Conservation (phyloP, 2,888 invertebrate genomes). For the Philereme transversata region DNA sequence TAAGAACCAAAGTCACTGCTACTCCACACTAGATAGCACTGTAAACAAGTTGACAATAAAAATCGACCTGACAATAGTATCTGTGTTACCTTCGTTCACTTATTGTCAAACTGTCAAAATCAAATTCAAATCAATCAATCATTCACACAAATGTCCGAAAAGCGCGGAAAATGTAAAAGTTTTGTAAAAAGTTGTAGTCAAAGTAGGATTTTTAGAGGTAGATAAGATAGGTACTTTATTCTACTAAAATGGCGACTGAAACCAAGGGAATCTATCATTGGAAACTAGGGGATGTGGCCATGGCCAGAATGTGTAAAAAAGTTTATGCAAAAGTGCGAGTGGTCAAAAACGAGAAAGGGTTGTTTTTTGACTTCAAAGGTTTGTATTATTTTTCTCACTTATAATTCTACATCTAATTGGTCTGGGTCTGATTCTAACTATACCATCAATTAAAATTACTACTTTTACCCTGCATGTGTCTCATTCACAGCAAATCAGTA, state of each 20-base stretch:
- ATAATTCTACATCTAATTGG: neutral
- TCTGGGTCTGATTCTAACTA: neutral
- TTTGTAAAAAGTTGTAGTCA: neutral
- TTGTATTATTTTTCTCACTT: constrained; percentile 8
- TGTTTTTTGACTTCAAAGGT: constrained; percentile 76
- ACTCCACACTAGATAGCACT: constrained; percentile 43
- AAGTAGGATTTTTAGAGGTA: too few species aligned
- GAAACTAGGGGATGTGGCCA: constrained; percentile 73
- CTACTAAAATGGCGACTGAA: constrained; percentile 34
- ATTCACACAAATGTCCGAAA: constrained; percentile 23
- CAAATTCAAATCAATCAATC: constrained; percentile 15
- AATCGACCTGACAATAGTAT: neutral
- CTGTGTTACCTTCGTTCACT: constrained; percentile 11
- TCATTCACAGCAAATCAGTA: too few species aligned
- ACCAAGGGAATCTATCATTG: constrained; percentile 66
- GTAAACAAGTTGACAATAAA: neutral
- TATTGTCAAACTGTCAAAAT: constrained; percentile 22
- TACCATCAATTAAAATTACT: too few species aligned
- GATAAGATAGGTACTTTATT: too few species aligned
- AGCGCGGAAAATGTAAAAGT: constrained; percentile 32
- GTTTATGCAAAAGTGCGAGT: constrained; percentile 72
- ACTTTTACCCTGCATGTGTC: too few species aligned
- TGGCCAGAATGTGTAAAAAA: constrained; percentile 68
- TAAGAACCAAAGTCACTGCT: neutral
- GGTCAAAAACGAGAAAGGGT: constrained; percentile 69